Conservation (phyloP, 2,113 vertebrate genomes). For the Shinisaurus crocodilurus region DNA sequence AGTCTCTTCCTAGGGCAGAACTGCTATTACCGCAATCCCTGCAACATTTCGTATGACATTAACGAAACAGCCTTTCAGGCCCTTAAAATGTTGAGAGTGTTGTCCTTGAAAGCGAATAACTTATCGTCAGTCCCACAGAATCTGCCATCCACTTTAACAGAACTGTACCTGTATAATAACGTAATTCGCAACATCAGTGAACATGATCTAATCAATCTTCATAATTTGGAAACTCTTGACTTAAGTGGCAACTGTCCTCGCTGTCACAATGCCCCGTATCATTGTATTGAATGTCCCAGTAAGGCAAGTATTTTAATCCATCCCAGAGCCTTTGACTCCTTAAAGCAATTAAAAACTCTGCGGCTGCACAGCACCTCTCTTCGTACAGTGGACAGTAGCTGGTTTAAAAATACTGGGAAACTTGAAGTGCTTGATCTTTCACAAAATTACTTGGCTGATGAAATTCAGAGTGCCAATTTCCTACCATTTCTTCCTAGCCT, state of each 20-base stretch:
- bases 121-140: constrained; percentile 83
- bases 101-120: constrained; percentile 93
- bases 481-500: constrained; percentile 81
- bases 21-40: constrained; percentile 94
- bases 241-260: constrained; percentile 95
- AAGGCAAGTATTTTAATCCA: constrained; percentile 79
- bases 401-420: constrained; percentile 81
- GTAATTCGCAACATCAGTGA: constrained; percentile 79
- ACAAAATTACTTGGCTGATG: constrained; percentile 87
- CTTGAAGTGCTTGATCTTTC: constrained; percentile 91
- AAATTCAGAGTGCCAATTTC: constrained; percentile 83
- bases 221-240: constrained; percentile 88
- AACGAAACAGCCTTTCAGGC: constrained; percentile 82
- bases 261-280: constrained; percentile 91
- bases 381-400: constrained; percentile 68
- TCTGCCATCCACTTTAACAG: constrained; percentile 82
- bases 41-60: constrained; percentile 85
- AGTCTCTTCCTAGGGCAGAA: constrained; percentile 91
- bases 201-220: constrained; percentile 83
- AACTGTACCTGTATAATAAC: constrained; percentile 93
- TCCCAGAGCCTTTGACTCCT: constrained; percentile 77
- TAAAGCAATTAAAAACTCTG: constrained; percentile 84
- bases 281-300: constrained; percentile 86
- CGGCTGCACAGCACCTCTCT: constrained; percentile 92
- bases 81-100: constrained; percentile 81